Conservation (phyloP, 2,797 vertebrate species). For the Liparis tanakae region DNA sequence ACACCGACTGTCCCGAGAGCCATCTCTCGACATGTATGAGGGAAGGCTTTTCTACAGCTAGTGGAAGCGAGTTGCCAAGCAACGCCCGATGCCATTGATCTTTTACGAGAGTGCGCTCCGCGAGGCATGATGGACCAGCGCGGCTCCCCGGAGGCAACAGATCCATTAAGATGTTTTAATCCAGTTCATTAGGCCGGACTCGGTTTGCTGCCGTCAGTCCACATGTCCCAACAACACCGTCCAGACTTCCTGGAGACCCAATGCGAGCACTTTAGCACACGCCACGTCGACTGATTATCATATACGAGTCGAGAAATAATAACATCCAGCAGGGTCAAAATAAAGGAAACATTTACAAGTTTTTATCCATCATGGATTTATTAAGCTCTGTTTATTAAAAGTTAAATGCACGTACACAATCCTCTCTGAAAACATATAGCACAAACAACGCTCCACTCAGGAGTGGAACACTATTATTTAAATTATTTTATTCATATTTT, state of each 20-base stretch:
- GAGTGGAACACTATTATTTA: too few relatives aligned
- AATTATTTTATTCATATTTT: too few relatives aligned
- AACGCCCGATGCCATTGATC: conserved; percentile 44
- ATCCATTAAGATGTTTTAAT: conserved; percentile 58
- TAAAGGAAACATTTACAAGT: not conserved
- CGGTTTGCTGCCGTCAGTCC: conserved; percentile 24
- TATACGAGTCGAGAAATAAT: too few relatives aligned
- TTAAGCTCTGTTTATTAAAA: not conserved
- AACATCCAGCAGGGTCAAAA: not conserved
- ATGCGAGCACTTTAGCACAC: too few relatives aligned
- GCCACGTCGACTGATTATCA: too few relatives aligned
- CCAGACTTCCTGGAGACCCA: not conserved
- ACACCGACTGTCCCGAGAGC: too few relatives aligned
- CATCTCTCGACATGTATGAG: not conserved
- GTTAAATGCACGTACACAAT: too few relatives aligned
- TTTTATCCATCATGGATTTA: not conserved
- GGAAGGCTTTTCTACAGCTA: not conserved
- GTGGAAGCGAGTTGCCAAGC: conserved; percentile 4
- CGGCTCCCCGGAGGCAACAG: conserved; percentile 29
- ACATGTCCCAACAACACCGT: not conserved
- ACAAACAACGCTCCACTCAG: too few relatives aligned
- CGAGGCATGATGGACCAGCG: conserved; percentile 35
- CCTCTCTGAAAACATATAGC: too few relatives aligned
- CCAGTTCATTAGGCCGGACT: conserved; percentile 54
- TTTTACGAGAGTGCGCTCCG: conserved; percentile 18